Evolutionary conservation across 2,797 vertebrate genomes (phyloP), one percentile per base, ranked within the genome.

Genomic region (Tapirus indicus): DNA sequence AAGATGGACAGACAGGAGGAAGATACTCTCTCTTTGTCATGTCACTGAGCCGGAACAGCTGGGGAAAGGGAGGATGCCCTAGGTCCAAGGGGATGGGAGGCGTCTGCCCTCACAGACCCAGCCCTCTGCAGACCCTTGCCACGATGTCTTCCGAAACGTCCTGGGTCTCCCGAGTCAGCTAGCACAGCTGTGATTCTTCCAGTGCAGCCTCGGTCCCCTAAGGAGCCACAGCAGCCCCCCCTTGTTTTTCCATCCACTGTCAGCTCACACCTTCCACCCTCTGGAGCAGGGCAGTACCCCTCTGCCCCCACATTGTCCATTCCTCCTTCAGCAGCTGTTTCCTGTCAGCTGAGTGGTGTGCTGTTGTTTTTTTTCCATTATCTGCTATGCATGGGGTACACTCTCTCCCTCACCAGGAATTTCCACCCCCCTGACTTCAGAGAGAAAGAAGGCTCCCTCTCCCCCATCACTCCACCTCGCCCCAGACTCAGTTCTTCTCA

Each of bases 121-220:
- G 44, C 38, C 27, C 56, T 3, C 14, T 1, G 0, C 7, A 29
- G 71, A 18, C 68, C 44, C 71, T 47, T 9, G 7, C n/a, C 44
- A 7, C 0, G 0, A 3, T 9, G 41, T 41, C 52, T 7, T 29
- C 38, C 5, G 38, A 21, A 56, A 38, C 1, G 0, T 38, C 20
- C 54, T 1, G 6, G 60, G 21, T 9, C 35, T 49, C 74, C 69
- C 0, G 0, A 35, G 52, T n/a, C 64, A 23, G 20, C 41, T 1
- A 2, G 69, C 80, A 49, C n/a, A 41, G 88, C 91, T 89, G 68
- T 4, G 27, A 29, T 9, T 13, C 38, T 68, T 72, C 86, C 92
- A 66, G 35, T 0, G 0, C 38, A 27, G 75, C 75, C n/a, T 11
- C 7, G 0, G n/a, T 11, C 5, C 18, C 41, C 64, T 60, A 14